Conservation (phyloP, 2,797 vertebrate genomes). For the Ciconia nigra region DNA sequence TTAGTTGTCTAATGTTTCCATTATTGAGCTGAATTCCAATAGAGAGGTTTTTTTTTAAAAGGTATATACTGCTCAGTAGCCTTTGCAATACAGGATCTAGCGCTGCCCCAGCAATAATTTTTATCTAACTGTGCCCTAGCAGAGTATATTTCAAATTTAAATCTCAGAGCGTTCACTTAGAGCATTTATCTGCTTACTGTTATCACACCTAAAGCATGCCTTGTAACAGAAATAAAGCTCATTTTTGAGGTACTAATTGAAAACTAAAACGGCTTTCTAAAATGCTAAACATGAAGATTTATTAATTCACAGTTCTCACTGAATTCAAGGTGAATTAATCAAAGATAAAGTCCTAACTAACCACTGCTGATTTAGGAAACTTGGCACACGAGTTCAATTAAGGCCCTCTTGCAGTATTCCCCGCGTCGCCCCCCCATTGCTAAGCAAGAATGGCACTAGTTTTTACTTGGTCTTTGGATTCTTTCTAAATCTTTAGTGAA, state of each 20-base stretch:
- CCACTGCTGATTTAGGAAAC: neutral
- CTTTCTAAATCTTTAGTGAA: neutral
- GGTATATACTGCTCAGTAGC: neutral
- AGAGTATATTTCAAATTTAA: neutral
- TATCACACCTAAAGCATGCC: neutral
- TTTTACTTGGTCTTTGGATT: neutral
- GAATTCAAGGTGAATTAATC: neutral
- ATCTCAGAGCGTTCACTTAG: neutral
- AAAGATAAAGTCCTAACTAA: neutral
- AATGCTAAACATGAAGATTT: neutral
- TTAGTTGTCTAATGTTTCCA: neutral
- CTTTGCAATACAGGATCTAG: neutral
- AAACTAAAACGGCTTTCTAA: neutral
- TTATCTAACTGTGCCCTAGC: neutral
- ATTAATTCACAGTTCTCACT: neutral
- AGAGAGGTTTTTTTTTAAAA: neutral
- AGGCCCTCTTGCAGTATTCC: neutral
- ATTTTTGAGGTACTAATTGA: neutral
- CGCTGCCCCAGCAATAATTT: neutral
- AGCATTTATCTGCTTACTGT: neutral
- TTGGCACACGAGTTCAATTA: neutral
- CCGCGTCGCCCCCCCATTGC: accelerated
- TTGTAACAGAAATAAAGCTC: neutral
- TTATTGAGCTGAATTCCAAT: neutral
- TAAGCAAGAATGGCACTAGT: neutral